These are phyloP conservation scores for Cyprinus carpio DNA, from an alignment of 2,113 vertebrate genomes.

Conservation along the genomic window DNA sequence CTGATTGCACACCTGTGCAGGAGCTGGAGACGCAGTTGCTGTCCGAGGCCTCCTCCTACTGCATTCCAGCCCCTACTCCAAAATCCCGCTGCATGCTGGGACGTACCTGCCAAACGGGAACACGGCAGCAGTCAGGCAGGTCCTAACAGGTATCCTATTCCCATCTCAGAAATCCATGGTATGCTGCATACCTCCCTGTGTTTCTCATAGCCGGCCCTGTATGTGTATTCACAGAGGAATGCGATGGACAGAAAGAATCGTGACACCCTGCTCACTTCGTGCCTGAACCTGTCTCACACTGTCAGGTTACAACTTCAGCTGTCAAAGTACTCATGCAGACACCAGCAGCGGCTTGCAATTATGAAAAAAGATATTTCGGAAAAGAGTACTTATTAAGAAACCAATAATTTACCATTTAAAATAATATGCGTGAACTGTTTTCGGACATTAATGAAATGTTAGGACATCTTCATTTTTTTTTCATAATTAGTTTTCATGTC, in stretches of 20 bases:
- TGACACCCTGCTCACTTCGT: conserved; percentile 31
- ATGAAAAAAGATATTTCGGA: too few species aligned
- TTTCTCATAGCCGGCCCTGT: not conserved
- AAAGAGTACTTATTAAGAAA: too few species aligned
- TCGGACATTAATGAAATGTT: too few species aligned
- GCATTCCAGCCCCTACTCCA: conserved; percentile 47
- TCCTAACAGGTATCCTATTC: conserved; percentile 49
- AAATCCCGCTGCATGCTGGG: not conserved
- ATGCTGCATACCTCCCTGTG: conserved; percentile 44
- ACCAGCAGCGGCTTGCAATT: too few species aligned
- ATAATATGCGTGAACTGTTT: too few species aligned
- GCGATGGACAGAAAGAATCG: conserved; percentile 20
- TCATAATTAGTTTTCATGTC: too few species aligned
- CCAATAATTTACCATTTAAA: too few species aligned
- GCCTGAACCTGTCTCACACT: conserved; percentile 42
- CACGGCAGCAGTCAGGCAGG: conserved; percentile 42
- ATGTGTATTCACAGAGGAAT: conserved; percentile 36
- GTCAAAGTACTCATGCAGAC: not conserved
- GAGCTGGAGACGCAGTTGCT: not conserved
- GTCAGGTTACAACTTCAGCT: conserved; percentile 19
- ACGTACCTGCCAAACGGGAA: conserved; percentile 50
- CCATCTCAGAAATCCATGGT: conserved; percentile 53
- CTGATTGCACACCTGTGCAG: conserved; percentile 30
- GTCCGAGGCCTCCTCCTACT: conserved; percentile 1
- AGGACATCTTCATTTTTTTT: too few species aligned